Evolutionary conservation across 2,797 vertebrate genomes (phyloP), one percentile per base, ranked within the genome.

Genomic region (Picus viridis): DNA sequence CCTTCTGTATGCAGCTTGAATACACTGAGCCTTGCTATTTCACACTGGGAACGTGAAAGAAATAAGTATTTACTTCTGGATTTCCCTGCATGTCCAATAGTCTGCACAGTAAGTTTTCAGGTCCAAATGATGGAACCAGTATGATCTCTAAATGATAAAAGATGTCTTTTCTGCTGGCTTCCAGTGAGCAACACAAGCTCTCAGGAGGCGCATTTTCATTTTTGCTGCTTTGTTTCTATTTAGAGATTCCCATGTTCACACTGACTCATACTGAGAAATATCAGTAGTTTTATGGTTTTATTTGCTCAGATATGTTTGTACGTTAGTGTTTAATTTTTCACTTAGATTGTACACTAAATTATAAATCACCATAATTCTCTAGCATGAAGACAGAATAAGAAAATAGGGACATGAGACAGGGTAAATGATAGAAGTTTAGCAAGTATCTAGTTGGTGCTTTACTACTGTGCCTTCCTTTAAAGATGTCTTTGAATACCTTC

Each of bases 1-100:
- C 85, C 65, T 92, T 94, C 79, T 92, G 70, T 90, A 54, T 70
- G 45, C 63, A 70, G 82, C 82, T 96, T 64, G 83, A 74, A 87
- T 88, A 90, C 57, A 73, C 17, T 0, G 1, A 93, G 73, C 53
- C 57, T 90, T 91, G 57, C 63, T 88, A 26, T 93, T 92, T 94
- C 79, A 81, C 73, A 76, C 61, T 70, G 64, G 12, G 92, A 94
- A 56, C 27, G 73, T 56, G 83, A 94, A 93, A 88, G 67, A 93
- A 93, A 36, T 45, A 81, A 89, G 6, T 47, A 56, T 78, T 70
- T 89, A 32, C 45, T 13, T 78, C 74, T 90, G 32, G 53, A 58
- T 83, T 92, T 95, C 76, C 61, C 84, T 89, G 43, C 45, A 29
- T 75, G 73, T 83, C 79, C 70, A 36, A 12, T 47, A 87, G 76